Base-by-base conservation (phyloP, 2,888 invertebrate genomes). In the Apomyelois bistriatella region DNA sequence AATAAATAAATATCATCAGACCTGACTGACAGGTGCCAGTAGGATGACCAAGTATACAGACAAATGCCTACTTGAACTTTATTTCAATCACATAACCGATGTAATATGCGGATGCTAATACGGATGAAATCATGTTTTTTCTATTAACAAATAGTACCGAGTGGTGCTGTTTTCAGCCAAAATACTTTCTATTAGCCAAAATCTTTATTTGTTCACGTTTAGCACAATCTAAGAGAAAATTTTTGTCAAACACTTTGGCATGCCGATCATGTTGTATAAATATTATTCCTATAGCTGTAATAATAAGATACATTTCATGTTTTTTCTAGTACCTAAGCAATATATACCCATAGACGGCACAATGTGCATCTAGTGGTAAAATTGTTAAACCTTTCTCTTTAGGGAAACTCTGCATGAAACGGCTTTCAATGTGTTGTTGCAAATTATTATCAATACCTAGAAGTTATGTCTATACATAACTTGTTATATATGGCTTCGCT, bases 181-280 rank as follows among this genome's bases (percentile, higher is more conserved):
- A 43, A 28, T 28, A 28, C 36, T 48, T 48, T 48, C 48, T 48
- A 28, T 38, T 48, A 12, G 13, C 37, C 16, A 22, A 22, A 32
- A 12, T 37, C 22, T 28, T 36, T 48, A 9, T 48, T 48, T 49
- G 38, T n/a, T 22, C 9, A 13, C 15, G 8, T 48, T 49, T 49
- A 49, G 49, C 49, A 40, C 30, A 49, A 40, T 30, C 40, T n/a
- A 15, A 28, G 40, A 49, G 30, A 49, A 30, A 15, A 32, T 32
- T 46, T 32, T 46, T 8, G 5, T n/a, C 42, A 42, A 22, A 42
- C 3, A 28, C 22, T 1, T 22, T 5, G n/a, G n/a, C n/a, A n/a
- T n/a, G n/a, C n/a, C n/a, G n/a, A n/a, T 40, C 3, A 9, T 17
- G 10, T 9, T 8, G 7, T 16, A 16, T 16, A 16, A 40, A 40